Percentiles rank a stretch among this genome's conserved stretches.
Evolutionary conservation across 2,113 vertebrate genomes (phyloP).

Genomic region (Aldabrachelys gigantea): DNA sequence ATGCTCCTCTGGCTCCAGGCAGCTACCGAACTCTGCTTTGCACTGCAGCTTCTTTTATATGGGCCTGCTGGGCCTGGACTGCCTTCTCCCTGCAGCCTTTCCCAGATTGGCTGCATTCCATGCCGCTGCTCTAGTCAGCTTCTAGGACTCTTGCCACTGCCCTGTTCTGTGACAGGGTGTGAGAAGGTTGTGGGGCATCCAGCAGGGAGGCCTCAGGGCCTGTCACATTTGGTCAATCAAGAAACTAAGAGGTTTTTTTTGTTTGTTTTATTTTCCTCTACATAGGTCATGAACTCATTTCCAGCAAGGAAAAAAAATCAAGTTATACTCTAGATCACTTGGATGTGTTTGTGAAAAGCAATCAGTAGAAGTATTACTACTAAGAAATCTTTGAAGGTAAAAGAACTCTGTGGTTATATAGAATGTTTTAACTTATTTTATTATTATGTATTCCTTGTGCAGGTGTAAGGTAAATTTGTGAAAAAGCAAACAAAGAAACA

Average conservation of each 20-base stretch:
- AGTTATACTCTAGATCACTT: not conserved
- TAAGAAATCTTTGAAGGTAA: not conserved
- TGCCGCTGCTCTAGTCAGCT: no score
- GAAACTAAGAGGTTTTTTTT: fast-evolving
- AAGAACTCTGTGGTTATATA: not conserved
- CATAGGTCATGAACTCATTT: no score
- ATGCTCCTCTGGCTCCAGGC: no score
- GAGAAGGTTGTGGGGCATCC: no score
- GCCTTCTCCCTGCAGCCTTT: no score
- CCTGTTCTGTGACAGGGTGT: no score
- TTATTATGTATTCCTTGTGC: conserved; percentile 20
- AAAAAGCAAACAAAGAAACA: not conserved
- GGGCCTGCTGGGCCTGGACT: no score
- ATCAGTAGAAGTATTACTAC: not conserved
- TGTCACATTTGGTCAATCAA: not conserved
- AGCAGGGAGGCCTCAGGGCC: no score
- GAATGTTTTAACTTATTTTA: conserved; percentile 29
- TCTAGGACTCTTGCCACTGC: no score
- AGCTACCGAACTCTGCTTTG: no score
- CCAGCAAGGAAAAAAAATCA: not conserved
- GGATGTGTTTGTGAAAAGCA: not conserved
- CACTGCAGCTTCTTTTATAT: no score
- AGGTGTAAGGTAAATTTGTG: not conserved
- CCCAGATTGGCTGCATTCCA: no score
- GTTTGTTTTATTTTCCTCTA: not conserved